A percentile compares a stretch with the other conserved stretches of the same genome.
phyloP scores from a whole-genome alignment of 2,797 vertebrate genomes.

The Scarus forsteni region DNA sequence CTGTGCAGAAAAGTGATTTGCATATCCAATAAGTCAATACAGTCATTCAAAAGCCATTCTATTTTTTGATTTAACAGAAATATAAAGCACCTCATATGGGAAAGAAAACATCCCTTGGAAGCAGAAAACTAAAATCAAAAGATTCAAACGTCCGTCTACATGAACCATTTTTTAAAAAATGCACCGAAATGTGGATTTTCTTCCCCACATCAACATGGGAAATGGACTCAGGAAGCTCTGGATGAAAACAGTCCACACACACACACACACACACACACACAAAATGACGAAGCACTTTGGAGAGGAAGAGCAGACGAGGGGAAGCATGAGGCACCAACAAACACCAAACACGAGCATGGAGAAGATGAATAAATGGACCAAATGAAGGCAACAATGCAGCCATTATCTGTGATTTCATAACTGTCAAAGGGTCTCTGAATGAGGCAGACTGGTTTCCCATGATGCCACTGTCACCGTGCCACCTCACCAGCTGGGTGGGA shows the following conservation, averaged over 20 bases:
- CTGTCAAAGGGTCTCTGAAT: background rate
- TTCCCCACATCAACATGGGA: background rate
- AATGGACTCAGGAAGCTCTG: constrained; percentile 19
- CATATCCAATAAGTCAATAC: too few relatives aligned
- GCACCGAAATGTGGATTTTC: constrained; percentile 1
- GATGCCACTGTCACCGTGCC: constrained; percentile 44
- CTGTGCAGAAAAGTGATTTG: too few relatives aligned
- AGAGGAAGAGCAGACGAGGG: background rate
- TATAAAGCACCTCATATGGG: too few relatives aligned
- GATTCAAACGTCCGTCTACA: background rate
- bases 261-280: constrained; percentile 1
- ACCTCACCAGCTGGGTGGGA: constrained; percentile 65
- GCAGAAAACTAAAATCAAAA: background rate
- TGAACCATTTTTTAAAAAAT: background rate
- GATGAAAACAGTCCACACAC: background rate
- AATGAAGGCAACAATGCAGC: background rate
- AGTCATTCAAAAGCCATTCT: too few relatives aligned
- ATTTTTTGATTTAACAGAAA: too few relatives aligned
- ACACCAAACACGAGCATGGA: background rate
- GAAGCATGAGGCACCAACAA: background rate
- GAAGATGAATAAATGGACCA: background rate
- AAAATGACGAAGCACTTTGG: constrained; percentile 47
- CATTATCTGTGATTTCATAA: constrained; percentile 9
- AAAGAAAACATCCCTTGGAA: too few relatives aligned
- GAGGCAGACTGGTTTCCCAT: constrained; percentile 14